Evolutionary conservation across 2,888 invertebrate species (phyloP).

Genomic region (Notodonta dromedarius): DNA sequence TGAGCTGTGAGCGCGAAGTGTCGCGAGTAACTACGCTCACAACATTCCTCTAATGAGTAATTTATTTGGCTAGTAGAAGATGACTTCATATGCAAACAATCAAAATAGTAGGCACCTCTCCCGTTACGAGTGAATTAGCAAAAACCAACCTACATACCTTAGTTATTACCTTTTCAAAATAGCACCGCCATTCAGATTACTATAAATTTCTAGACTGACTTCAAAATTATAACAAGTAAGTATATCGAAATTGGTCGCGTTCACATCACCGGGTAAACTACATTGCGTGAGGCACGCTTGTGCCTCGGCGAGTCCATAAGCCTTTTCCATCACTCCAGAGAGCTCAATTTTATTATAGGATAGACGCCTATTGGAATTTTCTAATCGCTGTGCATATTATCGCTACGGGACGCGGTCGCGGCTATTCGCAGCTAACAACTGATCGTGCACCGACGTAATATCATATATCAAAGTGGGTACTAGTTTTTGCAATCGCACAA

Average conservation of each 20-base stretch:
- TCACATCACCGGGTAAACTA: constrained; percentile 19
- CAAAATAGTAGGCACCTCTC: not conserved
- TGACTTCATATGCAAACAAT: constrained; percentile 8
- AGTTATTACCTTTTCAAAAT: constrained; percentile 73
- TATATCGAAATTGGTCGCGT: constrained; percentile 57
- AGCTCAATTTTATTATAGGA: constrained; percentile 24
- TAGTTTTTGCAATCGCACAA: constrained; percentile 13
- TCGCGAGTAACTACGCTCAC: too few species aligned
- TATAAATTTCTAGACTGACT: constrained; percentile 44
- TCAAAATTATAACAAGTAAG: constrained; percentile 44
- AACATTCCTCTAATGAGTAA: not conserved
- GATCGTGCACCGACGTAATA: constrained; percentile 13
- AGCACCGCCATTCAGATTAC: constrained; percentile 77
- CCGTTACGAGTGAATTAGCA: constrained; percentile 56
- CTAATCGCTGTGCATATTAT: constrained; percentile 14
- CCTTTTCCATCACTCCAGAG: constrained; percentile 27
- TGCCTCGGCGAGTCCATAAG: not conserved
- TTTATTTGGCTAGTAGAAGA: constrained; percentile 13
- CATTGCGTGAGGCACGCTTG: constrained; percentile 6
- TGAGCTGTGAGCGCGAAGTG: too few species aligned
- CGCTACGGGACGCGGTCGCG: constrained; percentile 13
- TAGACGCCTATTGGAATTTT: constrained; percentile 16
- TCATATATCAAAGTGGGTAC: constrained; percentile 6
- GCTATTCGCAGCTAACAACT: constrained; percentile 6
- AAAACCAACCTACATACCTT: constrained; percentile 59